Evolutionary conservation across 2,113 vertebrate genomes (phyloP).

Genomic region (Strix uralensis): DNA sequence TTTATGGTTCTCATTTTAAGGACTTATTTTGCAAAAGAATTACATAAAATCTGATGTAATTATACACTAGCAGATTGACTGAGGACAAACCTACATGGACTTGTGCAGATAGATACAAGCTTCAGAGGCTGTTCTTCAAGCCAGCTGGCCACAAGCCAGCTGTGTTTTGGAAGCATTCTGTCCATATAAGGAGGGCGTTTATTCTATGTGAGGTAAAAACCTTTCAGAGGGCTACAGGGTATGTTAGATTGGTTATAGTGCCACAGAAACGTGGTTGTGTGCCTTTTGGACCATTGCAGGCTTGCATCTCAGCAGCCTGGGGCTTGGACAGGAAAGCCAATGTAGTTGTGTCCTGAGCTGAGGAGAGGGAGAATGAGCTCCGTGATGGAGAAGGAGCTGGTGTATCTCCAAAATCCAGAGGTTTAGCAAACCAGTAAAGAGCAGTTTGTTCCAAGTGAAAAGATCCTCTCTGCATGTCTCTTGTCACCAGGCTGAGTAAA

Average conservation of each 20-base stretch:
- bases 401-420: background rate
- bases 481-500: background rate
- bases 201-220: background rate
- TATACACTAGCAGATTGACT: background rate
- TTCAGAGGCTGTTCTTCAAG: background rate
- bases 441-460: background rate
- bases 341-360: background rate
- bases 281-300: background rate
- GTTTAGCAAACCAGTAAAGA: background rate
- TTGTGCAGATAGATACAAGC: background rate
- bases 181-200: background rate
- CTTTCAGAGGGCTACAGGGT: background rate
- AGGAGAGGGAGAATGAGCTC: background rate
- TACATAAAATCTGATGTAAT: background rate
- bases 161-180: background rate
- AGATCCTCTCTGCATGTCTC: background rate
- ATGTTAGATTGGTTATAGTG: background rate
- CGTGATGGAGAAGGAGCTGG: background rate
- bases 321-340: background rate
- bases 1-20: background rate
- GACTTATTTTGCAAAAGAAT: background rate
- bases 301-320: background rate
- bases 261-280: background rate
- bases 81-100: background rate
- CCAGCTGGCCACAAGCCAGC: background rate